A percentile compares a stretch with the other conserved stretches of the same genome.
Conservation (phyloP, 2,888 invertebrate species). For the Isotomurus palustris region DNA sequence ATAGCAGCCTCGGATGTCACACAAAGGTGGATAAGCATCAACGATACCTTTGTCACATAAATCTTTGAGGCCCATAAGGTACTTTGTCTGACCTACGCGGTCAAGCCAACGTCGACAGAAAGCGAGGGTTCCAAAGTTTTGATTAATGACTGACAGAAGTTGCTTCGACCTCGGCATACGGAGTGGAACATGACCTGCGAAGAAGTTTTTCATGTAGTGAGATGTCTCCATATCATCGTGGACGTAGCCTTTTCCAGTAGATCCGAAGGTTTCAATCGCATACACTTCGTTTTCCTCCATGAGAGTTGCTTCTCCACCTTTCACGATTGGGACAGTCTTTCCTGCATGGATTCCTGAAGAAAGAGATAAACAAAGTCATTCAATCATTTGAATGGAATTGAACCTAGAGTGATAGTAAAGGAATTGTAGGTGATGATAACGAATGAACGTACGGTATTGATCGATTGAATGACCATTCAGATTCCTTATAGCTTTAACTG, state of each 20-base stretch:
- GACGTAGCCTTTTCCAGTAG: constrained; percentile 83
- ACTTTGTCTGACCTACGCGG: constrained; percentile 91
- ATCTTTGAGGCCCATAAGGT: constrained; percentile 97
- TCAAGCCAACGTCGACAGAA: constrained; percentile 99
- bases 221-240: constrained; percentile 99
- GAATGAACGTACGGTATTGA: constrained; percentile 74
- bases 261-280: constrained; percentile 99
- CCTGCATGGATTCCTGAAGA: constrained; percentile 86
- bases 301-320: constrained; percentile 92
- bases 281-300: constrained; percentile 99
- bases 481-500: constrained; percentile 95
- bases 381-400: not conserved
- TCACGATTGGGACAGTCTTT: constrained; percentile 98
- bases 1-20: constrained; percentile 94
- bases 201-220: constrained; percentile 99
- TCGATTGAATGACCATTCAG: constrained; percentile 99
- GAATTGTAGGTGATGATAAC: not conserved
- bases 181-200: constrained; percentile 69
- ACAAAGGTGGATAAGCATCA: constrained; percentile 97
- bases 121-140: constrained; percentile 94
- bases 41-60: constrained; percentile 95
- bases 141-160: constrained; percentile 85
- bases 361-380: not conserved
- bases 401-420: too few relatives aligned
- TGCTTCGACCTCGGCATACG: constrained; percentile 89